These are phyloP conservation scores for Scleropages formosus DNA, from an alignment of 2,797 vertebrate genomes.

Conservation along the genomic window DNA sequence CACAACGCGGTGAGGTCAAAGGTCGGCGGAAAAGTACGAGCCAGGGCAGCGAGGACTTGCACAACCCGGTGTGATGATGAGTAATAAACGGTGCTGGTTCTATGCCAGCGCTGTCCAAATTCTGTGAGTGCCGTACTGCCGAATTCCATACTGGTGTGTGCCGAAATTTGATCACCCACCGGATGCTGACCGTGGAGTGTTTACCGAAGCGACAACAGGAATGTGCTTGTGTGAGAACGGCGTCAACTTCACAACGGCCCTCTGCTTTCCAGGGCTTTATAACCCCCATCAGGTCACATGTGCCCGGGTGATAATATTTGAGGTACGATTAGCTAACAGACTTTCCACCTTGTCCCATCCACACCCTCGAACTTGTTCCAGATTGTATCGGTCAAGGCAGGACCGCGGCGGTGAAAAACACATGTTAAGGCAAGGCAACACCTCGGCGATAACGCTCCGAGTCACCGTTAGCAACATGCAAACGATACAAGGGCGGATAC, in stretches of 20 bases:
- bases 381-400: not conserved
- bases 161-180: not conserved
- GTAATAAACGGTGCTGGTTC: no score
- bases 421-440: no score
- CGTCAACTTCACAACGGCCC: not conserved
- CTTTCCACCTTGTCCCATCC: not conserved
- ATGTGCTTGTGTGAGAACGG: not conserved
- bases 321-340: not conserved
- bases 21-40: no score
- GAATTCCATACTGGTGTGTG: not conserved
- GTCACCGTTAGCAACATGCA: not conserved
- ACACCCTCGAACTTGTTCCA: not conserved
- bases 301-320: not conserved
- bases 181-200: not conserved
- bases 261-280: not conserved
- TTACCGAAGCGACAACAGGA: not conserved
- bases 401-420: not conserved
- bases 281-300: not conserved
- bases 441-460: no score
- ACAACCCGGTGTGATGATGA: no score
- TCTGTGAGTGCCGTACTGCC: not conserved
- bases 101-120: no score
- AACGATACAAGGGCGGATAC: not conserved
- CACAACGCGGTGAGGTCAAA: no score
- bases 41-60: no score